These are phyloP conservation scores for Sphenopsis melanotis DNA, from an alignment of 2,797 vertebrate genomes.

Conservation along the genomic window DNA sequence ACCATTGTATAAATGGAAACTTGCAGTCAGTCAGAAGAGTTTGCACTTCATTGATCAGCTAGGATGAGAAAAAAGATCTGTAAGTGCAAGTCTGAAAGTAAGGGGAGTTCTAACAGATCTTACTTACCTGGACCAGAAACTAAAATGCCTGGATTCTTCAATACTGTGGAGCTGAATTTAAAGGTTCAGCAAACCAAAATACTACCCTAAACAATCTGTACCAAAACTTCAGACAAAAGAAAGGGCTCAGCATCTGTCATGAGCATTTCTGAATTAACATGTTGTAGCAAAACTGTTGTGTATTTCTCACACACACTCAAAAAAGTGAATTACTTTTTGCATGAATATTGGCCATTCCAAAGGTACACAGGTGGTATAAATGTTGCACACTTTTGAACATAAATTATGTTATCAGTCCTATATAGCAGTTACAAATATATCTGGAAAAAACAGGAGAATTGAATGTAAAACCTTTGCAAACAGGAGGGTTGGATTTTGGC, in stretches of 20 bases:
- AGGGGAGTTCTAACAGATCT: neutral
- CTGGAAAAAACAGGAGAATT: constrained; percentile 8
- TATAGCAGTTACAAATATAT: neutral
- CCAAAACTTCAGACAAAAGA: neutral
- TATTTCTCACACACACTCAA: neutral
- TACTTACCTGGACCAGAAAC: neutral
- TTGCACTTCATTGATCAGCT: constrained; percentile 1
- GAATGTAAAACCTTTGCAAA: neutral
- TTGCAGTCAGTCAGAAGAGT: neutral
- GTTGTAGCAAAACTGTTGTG: neutral
- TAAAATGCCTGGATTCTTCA: neutral
- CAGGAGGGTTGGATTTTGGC: neutral
- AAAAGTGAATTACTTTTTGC: neutral
- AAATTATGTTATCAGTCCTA: neutral
- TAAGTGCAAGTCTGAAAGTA: neutral
- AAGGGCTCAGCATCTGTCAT: neutral
- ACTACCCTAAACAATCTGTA: neutral
- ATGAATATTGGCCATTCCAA: neutral
- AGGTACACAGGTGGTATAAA: neutral
- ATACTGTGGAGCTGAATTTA: neutral
- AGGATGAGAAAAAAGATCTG: neutral
- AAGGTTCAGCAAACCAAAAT: neutral
- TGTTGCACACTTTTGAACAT: neutral
- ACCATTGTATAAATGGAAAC: neutral
- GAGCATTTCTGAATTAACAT: neutral